Conservation (phyloP, 2,797 vertebrate species). For the Gorsachius magnificus region DNA sequence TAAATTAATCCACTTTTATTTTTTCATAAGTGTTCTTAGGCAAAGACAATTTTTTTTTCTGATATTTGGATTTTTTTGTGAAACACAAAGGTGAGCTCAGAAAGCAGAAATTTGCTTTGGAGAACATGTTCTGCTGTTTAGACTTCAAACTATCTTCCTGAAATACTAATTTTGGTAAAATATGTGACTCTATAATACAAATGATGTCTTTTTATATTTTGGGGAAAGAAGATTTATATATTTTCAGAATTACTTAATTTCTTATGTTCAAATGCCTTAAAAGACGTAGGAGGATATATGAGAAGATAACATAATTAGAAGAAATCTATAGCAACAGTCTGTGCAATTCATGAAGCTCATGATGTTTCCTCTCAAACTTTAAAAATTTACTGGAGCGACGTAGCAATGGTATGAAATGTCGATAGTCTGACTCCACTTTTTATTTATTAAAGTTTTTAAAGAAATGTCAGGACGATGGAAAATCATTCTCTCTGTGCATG, state of each 20-base stretch:
- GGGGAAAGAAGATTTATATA: not conserved
- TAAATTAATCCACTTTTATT: not conserved
- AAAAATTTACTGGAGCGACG: not conserved
- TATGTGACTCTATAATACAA: not conserved
- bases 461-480: not conserved
- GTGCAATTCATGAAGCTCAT: not conserved
- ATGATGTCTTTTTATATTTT: not conserved
- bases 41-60: not conserved
- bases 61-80: not conserved
- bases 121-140: not conserved
- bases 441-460: not conserved
- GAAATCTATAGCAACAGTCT: slow-evolving; percentile 4
- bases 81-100: not conserved
- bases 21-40: not conserved
- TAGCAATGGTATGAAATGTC: not conserved
- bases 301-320: slow-evolving; percentile 14
- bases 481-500: not conserved
- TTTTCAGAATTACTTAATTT: not conserved
- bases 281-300: not conserved
- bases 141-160: not conserved
- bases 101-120: not conserved
- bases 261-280: not conserved
- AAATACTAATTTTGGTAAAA: not conserved
- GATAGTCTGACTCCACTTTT: not conserved
- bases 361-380: not conserved